Evolutionary conservation across 2,797 vertebrate genomes (phyloP), one percentile per base, ranked within the genome.

Genomic region (Geotrypetes seraphini): DNA sequence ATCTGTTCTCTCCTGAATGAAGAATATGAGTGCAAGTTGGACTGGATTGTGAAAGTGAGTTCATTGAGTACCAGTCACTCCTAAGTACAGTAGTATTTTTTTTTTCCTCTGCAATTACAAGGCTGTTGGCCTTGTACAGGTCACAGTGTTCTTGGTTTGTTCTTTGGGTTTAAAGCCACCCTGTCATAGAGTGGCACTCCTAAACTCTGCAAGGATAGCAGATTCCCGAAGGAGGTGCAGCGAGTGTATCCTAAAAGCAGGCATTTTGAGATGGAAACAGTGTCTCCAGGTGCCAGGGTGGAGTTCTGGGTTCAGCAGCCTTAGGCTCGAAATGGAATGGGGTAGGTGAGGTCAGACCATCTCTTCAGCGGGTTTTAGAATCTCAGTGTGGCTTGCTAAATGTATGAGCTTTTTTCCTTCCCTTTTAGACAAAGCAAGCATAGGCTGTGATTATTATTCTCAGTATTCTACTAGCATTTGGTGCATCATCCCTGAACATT

Each of bases 321-420:
- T 29, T 44, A 50, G 49, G 35, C 32, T 31, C 63, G 40, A 56
- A 69, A 73, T 50, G 40, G 25, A 70, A 71, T 71, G 73, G 73
- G 75, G 76, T 76, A 73, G 68, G 78, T 55, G 47, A 63, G 78
- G 71, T 57, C 72, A 73, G 75, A 75, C 66, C 45, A 56, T 43
- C 66, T 74, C 63, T 36, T 59, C 56, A 54, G 59, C 71, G 62
- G 64, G 68, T 73, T 75, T 66, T 67, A 58, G 19, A 1, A 25
- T 36, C 2, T 1, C 47, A 42, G 13, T 40, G 57, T 47, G 47
- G 52, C 43, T 39, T 47, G 28, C 47, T 47, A 27, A 14, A n/a
- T 22, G 26, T 19, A 23, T 28, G 4, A 30, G 33, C 15, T 17
- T 10, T 18, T 8, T 19, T 19, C n/a, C n/a, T n/a, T n/a, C n/a